Conservation (phyloP, 2,797 vertebrate species). For the Hippoglossus hippoglossus region DNA sequence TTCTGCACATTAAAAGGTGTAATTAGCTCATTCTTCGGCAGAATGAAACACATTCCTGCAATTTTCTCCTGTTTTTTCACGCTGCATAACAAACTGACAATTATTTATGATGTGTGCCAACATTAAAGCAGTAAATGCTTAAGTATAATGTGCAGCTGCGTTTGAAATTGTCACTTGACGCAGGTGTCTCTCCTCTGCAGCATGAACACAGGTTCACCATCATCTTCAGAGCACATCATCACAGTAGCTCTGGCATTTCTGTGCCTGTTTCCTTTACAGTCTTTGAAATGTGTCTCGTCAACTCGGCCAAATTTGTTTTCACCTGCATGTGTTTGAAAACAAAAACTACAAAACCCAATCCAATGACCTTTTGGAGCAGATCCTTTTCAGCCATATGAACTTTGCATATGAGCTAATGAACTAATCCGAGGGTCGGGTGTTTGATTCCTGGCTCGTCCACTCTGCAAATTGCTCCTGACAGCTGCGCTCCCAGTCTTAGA, state of each 20-base stretch:
- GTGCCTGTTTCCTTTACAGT: no score
- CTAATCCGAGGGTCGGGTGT: no score
- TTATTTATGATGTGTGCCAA: background rate
- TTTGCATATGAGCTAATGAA: no score
- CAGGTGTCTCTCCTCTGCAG: background rate
- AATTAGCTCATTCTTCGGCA: background rate
- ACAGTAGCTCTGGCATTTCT: background rate
- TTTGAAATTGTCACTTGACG: background rate
- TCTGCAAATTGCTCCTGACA: no score
- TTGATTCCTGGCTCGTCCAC: no score
- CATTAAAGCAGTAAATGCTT: background rate
- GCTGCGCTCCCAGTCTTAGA: no score
- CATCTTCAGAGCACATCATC: background rate
- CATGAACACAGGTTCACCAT: background rate
- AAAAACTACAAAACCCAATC: no score
- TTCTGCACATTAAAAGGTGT: background rate
- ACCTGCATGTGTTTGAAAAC: no score
- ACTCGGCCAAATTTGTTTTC: no score
- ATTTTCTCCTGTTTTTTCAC: background rate
- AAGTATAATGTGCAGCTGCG: background rate
- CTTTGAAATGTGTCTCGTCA: no score
- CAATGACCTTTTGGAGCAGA: no score
- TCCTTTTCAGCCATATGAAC: no score
- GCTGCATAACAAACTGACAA: background rate
- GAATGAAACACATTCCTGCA: background rate